These are phyloP conservation scores for Hanleya hanleyi DNA, from an alignment of 2,888 invertebrate genomes.

Conservation along the genomic window DNA sequence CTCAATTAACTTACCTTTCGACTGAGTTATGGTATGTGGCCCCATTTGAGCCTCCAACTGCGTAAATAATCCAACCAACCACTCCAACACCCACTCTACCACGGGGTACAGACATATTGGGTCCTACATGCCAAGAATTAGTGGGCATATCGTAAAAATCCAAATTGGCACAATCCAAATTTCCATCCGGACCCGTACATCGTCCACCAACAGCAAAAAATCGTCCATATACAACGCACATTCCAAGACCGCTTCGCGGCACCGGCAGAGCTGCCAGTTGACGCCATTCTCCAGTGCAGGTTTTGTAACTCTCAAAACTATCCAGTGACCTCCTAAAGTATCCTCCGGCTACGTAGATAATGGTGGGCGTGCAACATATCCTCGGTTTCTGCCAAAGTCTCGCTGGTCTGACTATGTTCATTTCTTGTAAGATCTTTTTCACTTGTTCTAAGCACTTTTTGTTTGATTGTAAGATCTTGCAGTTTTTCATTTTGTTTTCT, in stretches of 20 bases:
- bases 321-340: conserved; percentile 89
- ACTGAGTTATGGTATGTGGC: conserved; percentile 88
- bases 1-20: conserved; percentile 81
- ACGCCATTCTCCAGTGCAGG: conserved; percentile 88
- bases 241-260: conserved; percentile 82
- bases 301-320: conserved; percentile 88
- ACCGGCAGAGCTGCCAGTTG: conserved; percentile 85
- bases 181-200: conserved; percentile 85
- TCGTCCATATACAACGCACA: conserved; percentile 75
- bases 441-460: conserved; percentile 91
- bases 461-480: conserved; percentile 87
- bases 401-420: conserved; percentile 77
- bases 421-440: conserved; percentile 88
- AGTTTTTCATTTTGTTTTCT: conserved; percentile 91
- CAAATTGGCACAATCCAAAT: conserved; percentile 77
- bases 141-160: conserved; percentile 87
- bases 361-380: conserved; percentile 78
- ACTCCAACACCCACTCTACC: conserved; percentile 92
- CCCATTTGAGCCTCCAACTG: conserved; percentile 90
- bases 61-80: conserved; percentile 90
- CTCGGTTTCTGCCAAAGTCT: background rate
- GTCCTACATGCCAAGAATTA: conserved; percentile 88
- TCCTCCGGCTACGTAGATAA: conserved; percentile 92
- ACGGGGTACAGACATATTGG: conserved; percentile 87
- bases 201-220: conserved; percentile 94